Evolutionary conservation across 2,113 vertebrate genomes (phyloP).

Genomic region (Dendrocopos noguchii): DNA sequence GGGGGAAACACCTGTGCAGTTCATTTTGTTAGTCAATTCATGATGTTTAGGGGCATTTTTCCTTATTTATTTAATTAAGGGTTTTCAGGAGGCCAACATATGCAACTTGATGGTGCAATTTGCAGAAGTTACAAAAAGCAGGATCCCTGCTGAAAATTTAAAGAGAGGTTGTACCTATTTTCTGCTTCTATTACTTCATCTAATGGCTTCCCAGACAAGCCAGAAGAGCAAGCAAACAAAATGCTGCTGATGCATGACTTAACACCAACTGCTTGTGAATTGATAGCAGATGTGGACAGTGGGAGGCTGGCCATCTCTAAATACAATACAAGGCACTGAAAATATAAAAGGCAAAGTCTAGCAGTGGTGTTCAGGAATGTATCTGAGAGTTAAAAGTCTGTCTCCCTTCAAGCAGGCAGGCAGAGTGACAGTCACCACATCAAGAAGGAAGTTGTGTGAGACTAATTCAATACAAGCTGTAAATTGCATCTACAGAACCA

Average conservation of each 20-base stretch:
- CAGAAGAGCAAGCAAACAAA: conserved; percentile 51
- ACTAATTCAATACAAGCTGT: neutral
- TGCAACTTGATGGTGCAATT: conserved; percentile 68
- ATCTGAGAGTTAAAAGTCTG: neutral
- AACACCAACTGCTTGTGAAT: conserved; percentile 60
- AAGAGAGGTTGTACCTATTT: conserved; percentile 58
- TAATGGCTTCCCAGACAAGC: conserved; percentile 61
- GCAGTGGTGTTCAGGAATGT: neutral
- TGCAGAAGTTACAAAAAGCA: conserved; percentile 49
- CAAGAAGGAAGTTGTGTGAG: neutral
- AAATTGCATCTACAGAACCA: neutral
- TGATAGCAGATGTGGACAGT: conserved; percentile 71
- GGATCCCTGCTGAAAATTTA: conserved; percentile 67
- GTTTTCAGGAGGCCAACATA: conserved; percentile 60
- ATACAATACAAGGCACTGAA: neutral
- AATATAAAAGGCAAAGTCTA: neutral
- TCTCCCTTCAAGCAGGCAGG: neutral
- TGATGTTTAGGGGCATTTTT: conserved; percentile 8
- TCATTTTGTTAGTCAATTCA: neutral
- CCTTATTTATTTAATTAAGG: conserved; percentile 42
- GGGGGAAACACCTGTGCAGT: neutral
- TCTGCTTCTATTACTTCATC: conserved; percentile 56
- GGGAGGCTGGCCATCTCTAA: conserved; percentile 52
- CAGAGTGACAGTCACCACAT: neutral
- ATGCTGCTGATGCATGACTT: conserved; percentile 61